Evolutionary conservation across 2,113 vertebrate genomes (phyloP).

Genomic region (Taxidea taxus): DNA sequence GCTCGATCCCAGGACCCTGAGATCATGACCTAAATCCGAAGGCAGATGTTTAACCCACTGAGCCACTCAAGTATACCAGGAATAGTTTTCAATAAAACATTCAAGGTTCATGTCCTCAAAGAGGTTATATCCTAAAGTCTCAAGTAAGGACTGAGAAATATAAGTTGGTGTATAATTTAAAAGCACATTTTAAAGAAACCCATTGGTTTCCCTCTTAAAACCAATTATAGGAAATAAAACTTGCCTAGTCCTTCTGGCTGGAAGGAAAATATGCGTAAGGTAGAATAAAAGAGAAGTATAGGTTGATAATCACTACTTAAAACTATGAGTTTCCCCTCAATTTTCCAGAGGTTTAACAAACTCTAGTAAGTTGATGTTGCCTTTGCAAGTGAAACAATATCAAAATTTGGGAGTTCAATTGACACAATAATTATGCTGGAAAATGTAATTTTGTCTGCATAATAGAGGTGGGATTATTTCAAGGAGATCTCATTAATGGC

Average conservation of each 20-base stretch:
- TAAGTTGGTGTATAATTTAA: neutral
- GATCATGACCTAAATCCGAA: no score
- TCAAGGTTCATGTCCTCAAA: neutral
- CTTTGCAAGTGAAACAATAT: slow-evolving; percentile 75
- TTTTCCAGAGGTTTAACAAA: slow-evolving; percentile 61
- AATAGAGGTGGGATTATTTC: slow-evolving; percentile 82
- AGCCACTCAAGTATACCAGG: neutral
- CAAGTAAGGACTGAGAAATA: neutral
- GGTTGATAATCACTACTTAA: slow-evolving; percentile 32
- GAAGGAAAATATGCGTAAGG: neutral
- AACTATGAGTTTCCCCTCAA: neutral
- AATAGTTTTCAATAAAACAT: neutral
- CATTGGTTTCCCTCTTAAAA: neutral
- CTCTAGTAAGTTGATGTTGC: slow-evolving; percentile 66
- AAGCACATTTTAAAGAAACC: neutral
- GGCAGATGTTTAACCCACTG: neutral
- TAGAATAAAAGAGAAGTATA: neutral
- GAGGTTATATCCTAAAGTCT: slow-evolving; percentile 6
- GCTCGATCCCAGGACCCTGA: neutral
- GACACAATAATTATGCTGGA: slow-evolving; percentile 79
- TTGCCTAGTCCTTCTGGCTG: neutral
- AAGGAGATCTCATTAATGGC: slow-evolving; percentile 79
- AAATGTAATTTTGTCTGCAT: slow-evolving; percentile 82
- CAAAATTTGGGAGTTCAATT: slow-evolving; percentile 73
- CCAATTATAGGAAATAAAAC: neutral